Percentiles rank a stretch among this genome's conserved stretches.
These are phyloP conservation scores for Cheilosia impressa DNA, from an alignment of 2,888 invertebrate species.

Conservation along the genomic window DNA sequence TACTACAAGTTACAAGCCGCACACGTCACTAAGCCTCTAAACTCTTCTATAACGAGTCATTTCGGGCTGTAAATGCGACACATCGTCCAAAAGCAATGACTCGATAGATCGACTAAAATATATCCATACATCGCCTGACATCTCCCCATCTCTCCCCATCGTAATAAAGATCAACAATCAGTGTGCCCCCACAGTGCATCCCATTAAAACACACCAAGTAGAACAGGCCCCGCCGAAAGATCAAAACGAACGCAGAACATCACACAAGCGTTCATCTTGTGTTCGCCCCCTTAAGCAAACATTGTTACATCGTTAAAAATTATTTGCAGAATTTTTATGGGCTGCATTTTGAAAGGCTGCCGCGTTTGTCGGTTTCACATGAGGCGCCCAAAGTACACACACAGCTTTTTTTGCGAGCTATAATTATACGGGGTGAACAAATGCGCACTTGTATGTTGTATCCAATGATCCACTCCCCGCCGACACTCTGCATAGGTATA, in stretches of 20 bases:
- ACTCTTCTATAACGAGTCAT: no score
- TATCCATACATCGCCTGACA: no score
- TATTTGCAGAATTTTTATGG: conserved; percentile 56
- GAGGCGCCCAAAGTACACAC: conserved; percentile 2
- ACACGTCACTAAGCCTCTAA: no score
- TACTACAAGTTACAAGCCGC: no score
- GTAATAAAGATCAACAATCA: conserved; percentile 25
- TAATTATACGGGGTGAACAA: conserved; percentile 20
- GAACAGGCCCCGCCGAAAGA: conserved; percentile 41
- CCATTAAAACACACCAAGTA: conserved; percentile 23
- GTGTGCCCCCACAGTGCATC: conserved; percentile 13
- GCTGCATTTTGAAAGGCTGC: conserved; percentile 43
- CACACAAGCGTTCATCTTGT: conserved; percentile 70
- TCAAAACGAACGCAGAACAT: conserved; percentile 72
- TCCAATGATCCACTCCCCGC: background rate
- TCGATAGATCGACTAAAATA: background rate
- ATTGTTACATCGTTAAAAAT: conserved; percentile 69
- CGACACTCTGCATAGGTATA: background rate
- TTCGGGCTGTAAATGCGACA: no score
- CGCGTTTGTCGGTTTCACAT: conserved; percentile 68
- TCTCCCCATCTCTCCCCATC: background rate
- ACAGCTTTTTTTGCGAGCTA: conserved; percentile 4
- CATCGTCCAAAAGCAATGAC: no score
- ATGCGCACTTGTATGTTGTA: conserved; percentile 7
- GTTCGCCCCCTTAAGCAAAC: conserved; percentile 65